Base-by-base conservation (phyloP, 2,888 invertebrate genomes). In the Cantharis rufa region DNA sequence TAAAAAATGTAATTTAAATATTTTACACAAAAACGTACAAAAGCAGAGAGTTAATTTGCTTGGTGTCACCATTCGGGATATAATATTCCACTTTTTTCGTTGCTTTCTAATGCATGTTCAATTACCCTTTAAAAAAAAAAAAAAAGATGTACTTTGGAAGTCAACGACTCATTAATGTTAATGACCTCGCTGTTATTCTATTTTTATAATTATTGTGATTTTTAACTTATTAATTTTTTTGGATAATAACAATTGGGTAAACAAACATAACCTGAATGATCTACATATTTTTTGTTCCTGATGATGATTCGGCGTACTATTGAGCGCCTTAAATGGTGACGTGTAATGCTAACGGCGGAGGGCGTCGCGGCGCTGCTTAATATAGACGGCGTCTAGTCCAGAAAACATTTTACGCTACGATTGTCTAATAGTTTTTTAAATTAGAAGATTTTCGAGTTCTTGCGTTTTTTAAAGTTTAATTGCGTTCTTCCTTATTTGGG, bases 291-390 rank as follows among this genome's bases (percentile, higher is more conserved):
- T 48, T 48, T 27, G 70, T 76, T 74, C 32, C n/a, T 69, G 27
- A 15, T 28, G 66, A 70, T 70, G 73, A 48, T 71, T 70, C 24
- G 18, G 21, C 24, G 61, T 21, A 48, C 16, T 66, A 74, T 71
- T 70, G 69, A 71, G 27, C 72, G 76, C 84, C 84, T 82, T 84
- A 84, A 81, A 84, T 84, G 84, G 84, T 79, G 82, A 82, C 84
- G 83, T 76, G 61, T 13, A 78, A 69, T 76, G 80, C 71, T 75
- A 70, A 74, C 75, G 75, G 74, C 74, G 79, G 80, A 80, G 80
- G 79, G 80, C 79, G 82, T 81, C 81, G 76, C 80, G 81, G 79
- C 79, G 82, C 82, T 80, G 80, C 84, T 84, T 84, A 84, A 82
- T 84, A 79, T 84, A 84, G 83, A 81, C 79, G 70, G 78, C 76